These are phyloP conservation scores for Percina caprodes DNA, from an alignment of 2,113 vertebrate species.

Conservation along the genomic window DNA sequence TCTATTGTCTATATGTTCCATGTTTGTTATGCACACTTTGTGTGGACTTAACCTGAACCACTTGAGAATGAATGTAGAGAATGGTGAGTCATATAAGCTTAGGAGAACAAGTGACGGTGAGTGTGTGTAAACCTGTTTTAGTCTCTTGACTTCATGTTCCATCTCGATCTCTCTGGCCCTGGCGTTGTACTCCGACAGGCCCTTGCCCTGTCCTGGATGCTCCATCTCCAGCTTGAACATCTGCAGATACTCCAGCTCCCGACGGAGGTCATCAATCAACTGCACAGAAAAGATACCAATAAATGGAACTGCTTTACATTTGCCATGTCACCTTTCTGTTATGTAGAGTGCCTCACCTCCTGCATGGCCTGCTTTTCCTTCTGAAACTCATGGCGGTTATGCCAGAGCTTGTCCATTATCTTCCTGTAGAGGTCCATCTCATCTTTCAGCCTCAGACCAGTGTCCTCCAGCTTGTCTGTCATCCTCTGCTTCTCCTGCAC, in stretches of 20 bases:
- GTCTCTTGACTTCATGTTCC: slow-evolving; percentile 93
- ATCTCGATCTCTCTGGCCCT: slow-evolving; percentile 93
- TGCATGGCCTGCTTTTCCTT: slow-evolving; percentile 96
- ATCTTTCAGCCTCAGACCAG: slow-evolving; percentile 93
- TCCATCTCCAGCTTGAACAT: slow-evolving; percentile 94
- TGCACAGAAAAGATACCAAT: slow-evolving; percentile 61
- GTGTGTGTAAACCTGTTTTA: slow-evolving; percentile 89
- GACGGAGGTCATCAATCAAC: slow-evolving; percentile 94
- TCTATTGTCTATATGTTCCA: not conserved
- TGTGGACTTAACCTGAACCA: not conserved
- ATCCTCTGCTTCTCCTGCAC: slow-evolving; percentile 95
- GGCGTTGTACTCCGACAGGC: slow-evolving; percentile 88
- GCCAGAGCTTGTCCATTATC: slow-evolving; percentile 96
- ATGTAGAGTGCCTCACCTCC: slow-evolving; percentile 83
- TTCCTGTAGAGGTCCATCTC: slow-evolving; percentile 97
- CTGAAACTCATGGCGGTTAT: slow-evolving; percentile 94
- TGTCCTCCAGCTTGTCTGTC: slow-evolving; percentile 95
- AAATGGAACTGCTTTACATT: not conserved
- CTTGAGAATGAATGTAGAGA: not conserved
- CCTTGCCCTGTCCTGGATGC: slow-evolving; percentile 86
- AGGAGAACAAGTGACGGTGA: not conserved
- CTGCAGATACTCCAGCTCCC: slow-evolving; percentile 95
- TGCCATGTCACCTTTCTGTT: not conserved
- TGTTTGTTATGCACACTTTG: not conserved
- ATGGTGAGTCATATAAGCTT: not conserved